phyloP scores from a whole-genome alignment of 2,113 vertebrate species.

The Limnothrissa miodon region DNA sequence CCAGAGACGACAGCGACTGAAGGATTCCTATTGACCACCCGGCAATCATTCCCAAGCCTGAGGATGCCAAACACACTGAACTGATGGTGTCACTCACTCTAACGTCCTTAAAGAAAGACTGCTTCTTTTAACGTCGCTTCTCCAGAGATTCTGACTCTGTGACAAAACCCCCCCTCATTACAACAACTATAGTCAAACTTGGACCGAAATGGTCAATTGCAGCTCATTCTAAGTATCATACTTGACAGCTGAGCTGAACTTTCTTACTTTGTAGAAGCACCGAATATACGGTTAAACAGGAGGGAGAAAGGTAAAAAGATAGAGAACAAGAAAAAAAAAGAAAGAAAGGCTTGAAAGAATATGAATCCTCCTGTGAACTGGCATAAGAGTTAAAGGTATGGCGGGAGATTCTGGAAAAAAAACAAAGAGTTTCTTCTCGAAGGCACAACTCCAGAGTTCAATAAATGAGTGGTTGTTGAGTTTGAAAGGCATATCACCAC shows the following conservation, averaged over 20 bases:
- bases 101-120: not conserved
- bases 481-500: too few species aligned
- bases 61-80: not conserved
- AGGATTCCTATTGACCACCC: constrained; percentile 8
- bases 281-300: not conserved
- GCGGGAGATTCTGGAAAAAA: too few species aligned
- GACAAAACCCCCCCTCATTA: not conserved
- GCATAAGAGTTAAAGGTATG: too few species aligned
- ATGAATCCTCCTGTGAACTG: too few species aligned
- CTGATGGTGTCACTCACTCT: not conserved
- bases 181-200: not conserved
- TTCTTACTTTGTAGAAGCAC: not conserved
- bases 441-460: too few species aligned
- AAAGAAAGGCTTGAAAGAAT: too few species aligned
- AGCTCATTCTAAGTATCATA: too few species aligned
- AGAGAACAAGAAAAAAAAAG: not conserved
- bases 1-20: not conserved
- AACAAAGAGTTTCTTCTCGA: too few species aligned
- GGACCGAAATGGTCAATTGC: not conserved
- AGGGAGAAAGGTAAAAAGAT: not conserved
- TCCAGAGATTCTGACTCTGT: not conserved
- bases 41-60: not conserved
- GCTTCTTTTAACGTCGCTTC: not conserved
- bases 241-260: too few species aligned
- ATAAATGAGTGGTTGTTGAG: too few species aligned